Evolutionary conservation across 2,113 vertebrate species (phyloP).

Genomic region (Psittacula cyanocephala): DNA sequence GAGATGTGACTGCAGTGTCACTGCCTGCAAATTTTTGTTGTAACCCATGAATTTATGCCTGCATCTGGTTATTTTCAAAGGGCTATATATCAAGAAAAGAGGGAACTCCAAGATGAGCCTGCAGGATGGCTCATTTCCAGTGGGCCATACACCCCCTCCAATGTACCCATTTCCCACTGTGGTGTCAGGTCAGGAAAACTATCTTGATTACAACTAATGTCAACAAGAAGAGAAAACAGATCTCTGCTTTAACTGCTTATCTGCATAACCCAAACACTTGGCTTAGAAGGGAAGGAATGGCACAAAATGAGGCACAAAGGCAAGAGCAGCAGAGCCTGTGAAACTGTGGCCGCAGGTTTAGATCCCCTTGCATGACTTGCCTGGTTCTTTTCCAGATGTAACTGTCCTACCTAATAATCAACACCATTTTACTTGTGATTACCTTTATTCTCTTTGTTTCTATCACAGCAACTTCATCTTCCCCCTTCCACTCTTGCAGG

Average conservation of each 20-base stretch:
- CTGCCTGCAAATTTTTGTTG: background rate
- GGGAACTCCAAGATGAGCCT: rapidly evolving
- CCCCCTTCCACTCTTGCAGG: background rate
- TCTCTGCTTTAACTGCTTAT: background rate
- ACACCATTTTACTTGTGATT: background rate
- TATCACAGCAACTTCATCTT: background rate
- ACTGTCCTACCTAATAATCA: background rate
- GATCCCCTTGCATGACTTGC: background rate
- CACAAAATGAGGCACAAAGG: background rate
- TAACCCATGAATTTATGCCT: background rate
- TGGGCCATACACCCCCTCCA: background rate
- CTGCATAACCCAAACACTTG: background rate
- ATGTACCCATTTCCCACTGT: background rate
- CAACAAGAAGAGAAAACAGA: background rate
- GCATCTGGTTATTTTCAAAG: background rate
- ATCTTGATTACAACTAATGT: background rate
- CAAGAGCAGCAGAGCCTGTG: background rate
- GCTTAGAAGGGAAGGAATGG: background rate
- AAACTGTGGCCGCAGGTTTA: background rate
- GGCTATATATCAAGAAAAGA: background rate
- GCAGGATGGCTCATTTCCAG: background rate
- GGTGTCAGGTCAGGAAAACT: background rate
- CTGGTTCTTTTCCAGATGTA: background rate
- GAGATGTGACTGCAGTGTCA: background rate
- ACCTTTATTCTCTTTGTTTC: background rate